These are phyloP conservation scores for Drosophila nigritarsus DNA, from an alignment of 2,888 invertebrate genomes.

Conservation along the genomic window DNA sequence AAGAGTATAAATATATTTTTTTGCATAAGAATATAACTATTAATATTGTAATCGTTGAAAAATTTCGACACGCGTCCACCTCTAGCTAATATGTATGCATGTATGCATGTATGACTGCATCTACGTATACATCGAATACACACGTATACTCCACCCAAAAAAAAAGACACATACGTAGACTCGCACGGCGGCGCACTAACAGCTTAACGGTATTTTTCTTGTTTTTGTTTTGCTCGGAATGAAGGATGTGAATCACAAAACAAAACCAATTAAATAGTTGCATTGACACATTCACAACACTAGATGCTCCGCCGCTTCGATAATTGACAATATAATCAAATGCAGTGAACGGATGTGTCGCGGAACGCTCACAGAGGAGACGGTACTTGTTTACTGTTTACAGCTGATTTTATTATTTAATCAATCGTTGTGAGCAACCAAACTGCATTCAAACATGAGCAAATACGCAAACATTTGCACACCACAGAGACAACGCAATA, in stretches of 20 bases:
- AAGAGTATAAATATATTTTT: background rate
- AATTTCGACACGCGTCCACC: background rate
- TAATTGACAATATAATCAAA: background rate
- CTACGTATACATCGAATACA: background rate
- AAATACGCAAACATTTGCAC: slow-evolving; percentile 10
- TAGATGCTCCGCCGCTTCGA: background rate
- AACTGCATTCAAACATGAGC: slow-evolving; percentile 6
- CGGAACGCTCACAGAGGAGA: background rate
- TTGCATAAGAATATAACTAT: background rate
- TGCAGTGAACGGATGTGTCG: background rate
- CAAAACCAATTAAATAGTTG: slow-evolving; percentile 31
- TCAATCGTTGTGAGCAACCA: slow-evolving; percentile 15
- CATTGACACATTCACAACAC: slow-evolving; percentile 8
- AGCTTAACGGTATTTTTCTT: slow-evolving; percentile 54
- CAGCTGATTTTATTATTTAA: slow-evolving; percentile 31
- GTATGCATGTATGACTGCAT: slow-evolving; percentile 11
- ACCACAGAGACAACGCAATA: slow-evolving; percentile 11
- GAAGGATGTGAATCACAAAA: slow-evolving; percentile 44
- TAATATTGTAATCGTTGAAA: background rate
- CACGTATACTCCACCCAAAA: slow-evolving; percentile 46
- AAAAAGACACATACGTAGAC: slow-evolving; percentile 12
- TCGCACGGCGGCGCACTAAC: slow-evolving; percentile 31
- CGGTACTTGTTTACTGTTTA: background rate
- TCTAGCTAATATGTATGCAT: slow-evolving; percentile 8
- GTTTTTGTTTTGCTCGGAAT: slow-evolving; percentile 61